Evolutionary conservation across 2,888 invertebrate species (phyloP).

Genomic region (Chrysopilus asiliformis): DNA sequence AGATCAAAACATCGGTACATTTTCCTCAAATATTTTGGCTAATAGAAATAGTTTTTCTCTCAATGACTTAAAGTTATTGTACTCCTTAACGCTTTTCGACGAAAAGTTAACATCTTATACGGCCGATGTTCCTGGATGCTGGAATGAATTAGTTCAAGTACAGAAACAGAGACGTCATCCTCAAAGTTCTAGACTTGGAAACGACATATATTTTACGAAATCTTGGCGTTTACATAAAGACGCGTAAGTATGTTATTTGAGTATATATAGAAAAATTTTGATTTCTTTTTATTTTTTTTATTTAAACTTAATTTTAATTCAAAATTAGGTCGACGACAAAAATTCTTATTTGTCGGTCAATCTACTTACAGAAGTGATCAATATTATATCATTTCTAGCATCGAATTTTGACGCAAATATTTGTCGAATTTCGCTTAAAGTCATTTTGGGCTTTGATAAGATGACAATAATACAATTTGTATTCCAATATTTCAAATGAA

Average conservation of each 20-base stretch:
- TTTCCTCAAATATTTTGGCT: too few relatives aligned
- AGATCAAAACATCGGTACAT: too few relatives aligned
- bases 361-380: too few relatives aligned
- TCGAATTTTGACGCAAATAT: too few relatives aligned
- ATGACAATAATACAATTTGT: too few relatives aligned
- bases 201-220: constrained; percentile 60
- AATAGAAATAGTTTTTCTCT: constrained; percentile 44
- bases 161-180: constrained; percentile 81
- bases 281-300: constrained; percentile 1
- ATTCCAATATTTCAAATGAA: too few relatives aligned
- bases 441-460: too few relatives aligned
- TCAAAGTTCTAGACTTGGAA: constrained; percentile 50
- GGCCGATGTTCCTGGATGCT: constrained; percentile 83
- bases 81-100: constrained; percentile 65
- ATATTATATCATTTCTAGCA: too few relatives aligned
- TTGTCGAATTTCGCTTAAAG: too few relatives aligned
- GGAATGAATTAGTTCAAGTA: constrained; percentile 86
- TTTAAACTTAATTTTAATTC: neutral
- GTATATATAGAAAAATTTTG: too few relatives aligned
- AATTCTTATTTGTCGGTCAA: too few relatives aligned
- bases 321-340: too few relatives aligned
- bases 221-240: constrained; percentile 84
- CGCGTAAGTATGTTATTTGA: constrained; percentile 40
- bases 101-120: constrained; percentile 48
- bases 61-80: constrained; percentile 52